Percentiles rank a stretch among this genome's conserved stretches.
Evolutionary conservation across 2,888 invertebrate species (phyloP).

Genomic region (Nemapogon koenigi): DNA sequence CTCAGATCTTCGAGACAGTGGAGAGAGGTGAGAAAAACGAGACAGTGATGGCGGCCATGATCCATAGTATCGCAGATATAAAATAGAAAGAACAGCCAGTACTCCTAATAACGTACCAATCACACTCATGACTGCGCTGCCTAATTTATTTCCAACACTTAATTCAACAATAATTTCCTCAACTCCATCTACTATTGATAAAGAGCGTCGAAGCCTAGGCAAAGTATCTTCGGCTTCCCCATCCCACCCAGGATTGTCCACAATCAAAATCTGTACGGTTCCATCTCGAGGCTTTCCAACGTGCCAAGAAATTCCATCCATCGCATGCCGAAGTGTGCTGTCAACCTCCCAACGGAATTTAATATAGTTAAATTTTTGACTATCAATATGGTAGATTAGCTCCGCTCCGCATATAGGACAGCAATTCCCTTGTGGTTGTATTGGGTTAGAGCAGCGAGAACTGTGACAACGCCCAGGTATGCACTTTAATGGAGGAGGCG

Average conservation of each 20-base stretch:
- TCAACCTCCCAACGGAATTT: conserved; percentile 32
- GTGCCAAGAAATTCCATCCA: conserved; percentile 29
- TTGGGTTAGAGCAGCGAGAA: too few species aligned
- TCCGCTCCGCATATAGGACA: conserved; percentile 48
- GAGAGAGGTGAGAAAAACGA: conserved; percentile 28
- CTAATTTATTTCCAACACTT: conserved; percentile 14
- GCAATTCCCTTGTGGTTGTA: conserved; percentile 43
- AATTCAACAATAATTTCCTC: conserved; percentile 11
- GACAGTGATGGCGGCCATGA: conserved; percentile 16
- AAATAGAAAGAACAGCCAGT: conserved; percentile 25
- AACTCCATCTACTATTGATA: conserved; percentile 26
- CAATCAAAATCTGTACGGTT: conserved; percentile 39
- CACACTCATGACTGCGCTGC: conserved; percentile 33
- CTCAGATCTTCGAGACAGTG: conserved; percentile 41
- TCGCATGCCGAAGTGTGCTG: conserved; percentile 26
- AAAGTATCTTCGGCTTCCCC: conserved; percentile 29
- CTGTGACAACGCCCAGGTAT: too few species aligned
- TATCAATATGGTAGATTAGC: conserved; percentile 29
- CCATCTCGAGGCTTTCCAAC: conserved; percentile 28
- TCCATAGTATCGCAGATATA: conserved; percentile 44
- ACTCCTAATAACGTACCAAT: conserved; percentile 42
- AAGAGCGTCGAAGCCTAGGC: conserved; percentile 36
- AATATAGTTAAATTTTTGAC: conserved; percentile 32
- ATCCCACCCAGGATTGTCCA: conserved; percentile 38
- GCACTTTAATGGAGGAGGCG: too few species aligned